These are phyloP conservation scores for Arrhamphus sclerolepis DNA, from an alignment of 2,797 vertebrate genomes.

Conservation along the genomic window DNA sequence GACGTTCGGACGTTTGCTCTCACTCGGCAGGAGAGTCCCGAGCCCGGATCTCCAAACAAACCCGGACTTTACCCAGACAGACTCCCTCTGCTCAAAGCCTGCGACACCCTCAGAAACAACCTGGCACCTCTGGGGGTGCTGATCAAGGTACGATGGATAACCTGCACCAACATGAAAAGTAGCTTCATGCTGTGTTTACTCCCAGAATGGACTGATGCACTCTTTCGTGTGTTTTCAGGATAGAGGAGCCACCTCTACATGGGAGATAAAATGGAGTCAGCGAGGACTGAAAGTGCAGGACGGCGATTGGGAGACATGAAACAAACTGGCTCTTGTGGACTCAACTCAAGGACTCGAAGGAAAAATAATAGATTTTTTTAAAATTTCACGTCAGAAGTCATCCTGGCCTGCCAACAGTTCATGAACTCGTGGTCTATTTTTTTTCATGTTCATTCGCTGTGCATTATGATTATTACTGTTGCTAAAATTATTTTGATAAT, in stretches of 20 bases:
- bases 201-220: no score
- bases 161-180: no score
- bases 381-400: fast-evolving
- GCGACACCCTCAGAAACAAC: constrained; percentile 85
- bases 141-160: constrained; percentile 83
- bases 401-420: no score
- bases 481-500: no score
- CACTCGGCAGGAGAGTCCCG: constrained; percentile 35
- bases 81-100: constrained; percentile 85
- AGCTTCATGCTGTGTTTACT: no score
- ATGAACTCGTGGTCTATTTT: no score
- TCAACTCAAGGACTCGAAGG: neutral
- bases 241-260: constrained; percentile 85
- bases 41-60: fast-evolving
- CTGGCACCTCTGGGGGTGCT: constrained; percentile 85
- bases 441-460: no score
- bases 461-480: no score
- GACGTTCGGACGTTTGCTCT: constrained; percentile 88
- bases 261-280: constrained; percentile 79
- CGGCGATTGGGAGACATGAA: constrained; percentile 27
- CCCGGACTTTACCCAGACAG: constrained; percentile 75
- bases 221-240: constrained; percentile 81
- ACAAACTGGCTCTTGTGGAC: neutral
- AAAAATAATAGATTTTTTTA: neutral
- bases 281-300: constrained; percentile 18